These are phyloP conservation scores for Hylomyscus alleni DNA, from an alignment of 2,797 vertebrate species.

Conservation along the genomic window DNA sequence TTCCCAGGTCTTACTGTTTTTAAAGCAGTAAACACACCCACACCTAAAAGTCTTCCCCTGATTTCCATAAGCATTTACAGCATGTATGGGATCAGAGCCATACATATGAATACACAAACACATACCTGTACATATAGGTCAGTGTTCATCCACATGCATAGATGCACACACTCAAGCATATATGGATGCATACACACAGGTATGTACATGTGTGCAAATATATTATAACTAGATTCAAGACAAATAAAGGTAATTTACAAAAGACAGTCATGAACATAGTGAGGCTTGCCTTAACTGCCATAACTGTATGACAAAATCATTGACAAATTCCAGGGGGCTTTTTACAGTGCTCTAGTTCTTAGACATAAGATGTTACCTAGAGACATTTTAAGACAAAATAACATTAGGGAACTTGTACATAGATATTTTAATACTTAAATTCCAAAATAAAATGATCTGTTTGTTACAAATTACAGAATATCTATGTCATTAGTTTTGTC, in stretches of 20 bases:
- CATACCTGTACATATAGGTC: not conserved
- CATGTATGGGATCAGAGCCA: too few relatives aligned
- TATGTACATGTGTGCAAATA: too few relatives aligned
- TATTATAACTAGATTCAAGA: too few relatives aligned
- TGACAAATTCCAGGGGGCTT: not conserved
- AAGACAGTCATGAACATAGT: not conserved
- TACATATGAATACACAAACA: not conserved
- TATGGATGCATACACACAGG: not conserved
- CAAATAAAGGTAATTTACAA: not conserved
- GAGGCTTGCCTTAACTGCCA: not conserved
- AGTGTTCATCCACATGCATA: not conserved
- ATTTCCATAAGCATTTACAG: not conserved
- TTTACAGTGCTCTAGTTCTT: not conserved
- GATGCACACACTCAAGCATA: not conserved
- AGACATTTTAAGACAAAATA: slow-evolving; percentile 1
- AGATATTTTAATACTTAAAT: not conserved
- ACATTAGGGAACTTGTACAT: not conserved
- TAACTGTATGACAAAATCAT: not conserved
- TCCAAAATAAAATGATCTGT: not conserved
- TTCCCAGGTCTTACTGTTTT: not conserved
- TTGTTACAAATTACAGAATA: slow-evolving; percentile 46
- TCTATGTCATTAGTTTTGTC: not conserved
- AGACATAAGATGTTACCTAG: not conserved
- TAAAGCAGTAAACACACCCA: not conserved
- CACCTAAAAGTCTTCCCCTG: not conserved